These are phyloP conservation scores for Schlechtendalia chinensis DNA, from an alignment of 1,140 invertebrate genomes.

Conservation along the genomic window DNA sequence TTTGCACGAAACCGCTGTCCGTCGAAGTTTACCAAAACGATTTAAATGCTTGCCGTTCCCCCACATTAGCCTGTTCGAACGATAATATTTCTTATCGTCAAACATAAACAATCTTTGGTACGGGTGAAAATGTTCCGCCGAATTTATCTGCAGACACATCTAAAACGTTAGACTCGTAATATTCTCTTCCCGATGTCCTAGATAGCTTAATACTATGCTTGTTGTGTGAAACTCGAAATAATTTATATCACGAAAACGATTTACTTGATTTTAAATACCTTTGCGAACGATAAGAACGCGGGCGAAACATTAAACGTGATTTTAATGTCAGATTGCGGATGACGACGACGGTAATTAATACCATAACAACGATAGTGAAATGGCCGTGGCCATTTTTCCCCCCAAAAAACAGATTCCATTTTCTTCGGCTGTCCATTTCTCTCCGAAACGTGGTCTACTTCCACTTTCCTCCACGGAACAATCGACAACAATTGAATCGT, in stretches of 20 bases:
- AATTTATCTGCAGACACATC: not conserved
- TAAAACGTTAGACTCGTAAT: not conserved
- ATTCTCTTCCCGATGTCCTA: not conserved
- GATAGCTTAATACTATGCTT: slow-evolving; percentile 14
- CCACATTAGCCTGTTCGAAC: not conserved
- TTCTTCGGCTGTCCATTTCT: too few species aligned
- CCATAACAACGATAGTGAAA: too few species aligned
- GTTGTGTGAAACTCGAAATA: not conserved
- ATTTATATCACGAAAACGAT: slow-evolving; percentile 3
- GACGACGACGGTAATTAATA: too few species aligned
- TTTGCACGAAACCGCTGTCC: too few species aligned
- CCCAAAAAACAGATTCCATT: too few species aligned
- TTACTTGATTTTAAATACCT: slow-evolving; percentile 6
- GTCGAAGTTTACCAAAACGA: too few species aligned
- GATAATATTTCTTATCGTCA: too few species aligned
- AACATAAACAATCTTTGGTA: too few species aligned
- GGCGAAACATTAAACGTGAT: not conserved
- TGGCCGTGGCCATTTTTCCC: too few species aligned
- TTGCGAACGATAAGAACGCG: not conserved
- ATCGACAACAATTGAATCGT: too few species aligned
- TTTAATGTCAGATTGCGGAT: not conserved
- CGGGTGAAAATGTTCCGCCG: not conserved
- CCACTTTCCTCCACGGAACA: too few species aligned
- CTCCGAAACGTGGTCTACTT: too few species aligned
- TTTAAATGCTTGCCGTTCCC: not conserved